These are phyloP conservation scores for Lithobates sylvaticus DNA, from an alignment of 2,797 vertebrate genomes.

Conservation along the genomic window DNA sequence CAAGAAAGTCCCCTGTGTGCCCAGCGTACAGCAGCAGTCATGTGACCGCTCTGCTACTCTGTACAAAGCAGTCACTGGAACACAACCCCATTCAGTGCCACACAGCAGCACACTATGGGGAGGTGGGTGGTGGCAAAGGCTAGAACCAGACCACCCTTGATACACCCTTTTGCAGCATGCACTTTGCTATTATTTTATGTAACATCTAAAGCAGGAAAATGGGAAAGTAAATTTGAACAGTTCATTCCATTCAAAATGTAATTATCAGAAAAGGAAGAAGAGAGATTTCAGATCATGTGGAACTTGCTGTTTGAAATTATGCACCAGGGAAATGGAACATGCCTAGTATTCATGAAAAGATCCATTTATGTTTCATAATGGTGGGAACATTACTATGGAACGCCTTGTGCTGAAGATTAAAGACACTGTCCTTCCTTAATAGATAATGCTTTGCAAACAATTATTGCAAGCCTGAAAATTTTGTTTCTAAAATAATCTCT, in stretches of 20 bases:
- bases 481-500: neutral
- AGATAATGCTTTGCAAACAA: slow-evolving; percentile 24
- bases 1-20: too few relatives aligned
- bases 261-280: neutral
- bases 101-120: too few relatives aligned
- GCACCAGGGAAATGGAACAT: neutral
- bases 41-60: too few relatives aligned
- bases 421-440: slow-evolving; percentile 31
- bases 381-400: slow-evolving; percentile 10
- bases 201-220: neutral
- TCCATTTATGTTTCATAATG: slow-evolving; percentile 10
- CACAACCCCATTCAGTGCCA: too few relatives aligned
- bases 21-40: too few relatives aligned
- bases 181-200: neutral
- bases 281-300: slow-evolving; percentile 43
- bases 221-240: neutral
- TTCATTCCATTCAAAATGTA: neutral
- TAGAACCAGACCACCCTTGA: too few relatives aligned
- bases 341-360: slow-evolving; percentile 19
- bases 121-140: too few relatives aligned
- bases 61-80: too few relatives aligned
- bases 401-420: neutral
- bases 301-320: slow-evolving; percentile 38
- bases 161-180: too few relatives aligned
- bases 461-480: slow-evolving; percentile 18